Conservation (phyloP, 2,797 vertebrate genomes). For the Alosa sapidissima region DNA sequence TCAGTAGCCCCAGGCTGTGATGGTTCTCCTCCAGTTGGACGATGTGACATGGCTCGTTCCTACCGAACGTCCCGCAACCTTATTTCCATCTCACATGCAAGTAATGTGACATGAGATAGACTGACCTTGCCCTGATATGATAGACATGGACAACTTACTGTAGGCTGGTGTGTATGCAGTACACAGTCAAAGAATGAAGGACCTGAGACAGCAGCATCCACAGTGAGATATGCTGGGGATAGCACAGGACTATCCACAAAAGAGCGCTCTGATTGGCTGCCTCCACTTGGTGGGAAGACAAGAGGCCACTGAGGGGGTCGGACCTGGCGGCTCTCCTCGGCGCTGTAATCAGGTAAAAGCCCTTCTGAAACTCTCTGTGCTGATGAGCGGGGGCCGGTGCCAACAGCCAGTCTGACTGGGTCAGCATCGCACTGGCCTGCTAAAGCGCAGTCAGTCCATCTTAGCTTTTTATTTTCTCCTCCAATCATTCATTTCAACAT, state of each 20-base stretch:
- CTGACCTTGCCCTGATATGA: not conserved
- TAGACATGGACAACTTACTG: not conserved
- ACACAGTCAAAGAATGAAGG: not conserved
- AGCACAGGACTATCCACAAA: not conserved
- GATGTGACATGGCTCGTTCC: not conserved
- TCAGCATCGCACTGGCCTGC: constrained; percentile 15
- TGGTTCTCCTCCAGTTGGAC: not conserved
- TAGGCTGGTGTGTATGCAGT: not conserved
- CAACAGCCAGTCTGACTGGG: constrained; percentile 34
- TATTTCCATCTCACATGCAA: not conserved
- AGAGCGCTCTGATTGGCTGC: not conserved
- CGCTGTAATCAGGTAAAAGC: constrained; percentile 39
- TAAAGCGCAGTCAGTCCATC: not conserved
- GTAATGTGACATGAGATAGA: not conserved
- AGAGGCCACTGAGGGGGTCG: not conserved
- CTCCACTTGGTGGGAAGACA: not conserved
- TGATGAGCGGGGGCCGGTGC: constrained; percentile 13
- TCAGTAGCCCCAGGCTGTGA: not conserved
- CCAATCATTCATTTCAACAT: not conserved
- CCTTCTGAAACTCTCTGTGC: constrained; percentile 33
- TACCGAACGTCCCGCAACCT: not conserved
- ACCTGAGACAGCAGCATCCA: not conserved
- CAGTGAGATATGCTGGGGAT: not conserved
- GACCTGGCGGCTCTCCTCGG: not conserved
- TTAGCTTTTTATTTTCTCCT: not conserved